A percentile compares a stretch with the other conserved stretches of the same genome.
Evolutionary conservation across 2,797 vertebrate species (phyloP).

Genomic region (Rousettus madagascariensis): DNA sequence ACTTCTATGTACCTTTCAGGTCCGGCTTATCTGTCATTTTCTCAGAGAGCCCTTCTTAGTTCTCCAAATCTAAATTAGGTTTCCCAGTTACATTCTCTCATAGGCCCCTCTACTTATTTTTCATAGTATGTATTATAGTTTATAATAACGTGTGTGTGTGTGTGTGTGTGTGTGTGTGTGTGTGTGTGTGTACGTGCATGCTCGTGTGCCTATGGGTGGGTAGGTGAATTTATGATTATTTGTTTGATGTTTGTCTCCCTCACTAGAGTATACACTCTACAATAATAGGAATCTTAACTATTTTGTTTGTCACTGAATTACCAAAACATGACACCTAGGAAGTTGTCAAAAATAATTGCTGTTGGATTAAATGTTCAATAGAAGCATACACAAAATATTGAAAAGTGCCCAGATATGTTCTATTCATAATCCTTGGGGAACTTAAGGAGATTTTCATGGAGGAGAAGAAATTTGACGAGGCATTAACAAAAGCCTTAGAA

Average conservation of each 20-base stretch:
- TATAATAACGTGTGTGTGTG: neutral
- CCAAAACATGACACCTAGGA: neutral
- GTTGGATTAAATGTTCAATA: neutral
- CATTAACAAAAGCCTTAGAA: neutral
- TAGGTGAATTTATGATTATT: neutral
- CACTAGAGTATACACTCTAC: neutral
- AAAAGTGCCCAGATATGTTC: neutral
- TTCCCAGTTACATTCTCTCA: neutral
- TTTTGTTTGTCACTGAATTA: neutral
- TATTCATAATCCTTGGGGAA: neutral
- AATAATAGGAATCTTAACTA: neutral
- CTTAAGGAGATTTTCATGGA: neutral
- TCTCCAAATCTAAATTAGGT: neutral
- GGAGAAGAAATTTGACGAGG: neutral
- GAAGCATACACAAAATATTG: neutral
- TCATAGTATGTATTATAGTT: neutral
- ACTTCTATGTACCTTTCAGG: neutral
- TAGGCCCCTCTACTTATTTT: neutral
- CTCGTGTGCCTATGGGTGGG: neutral
- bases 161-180: neutral
- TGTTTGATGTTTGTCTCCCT: neutral
- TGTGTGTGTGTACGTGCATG: neutral
- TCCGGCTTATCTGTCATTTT: neutral
- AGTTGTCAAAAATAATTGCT: slow-evolving; percentile 19
- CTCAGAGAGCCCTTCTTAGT: neutral